phyloP scores from a whole-genome alignment of 2,888 invertebrate genomes.

The Smittia aterrima region DNA sequence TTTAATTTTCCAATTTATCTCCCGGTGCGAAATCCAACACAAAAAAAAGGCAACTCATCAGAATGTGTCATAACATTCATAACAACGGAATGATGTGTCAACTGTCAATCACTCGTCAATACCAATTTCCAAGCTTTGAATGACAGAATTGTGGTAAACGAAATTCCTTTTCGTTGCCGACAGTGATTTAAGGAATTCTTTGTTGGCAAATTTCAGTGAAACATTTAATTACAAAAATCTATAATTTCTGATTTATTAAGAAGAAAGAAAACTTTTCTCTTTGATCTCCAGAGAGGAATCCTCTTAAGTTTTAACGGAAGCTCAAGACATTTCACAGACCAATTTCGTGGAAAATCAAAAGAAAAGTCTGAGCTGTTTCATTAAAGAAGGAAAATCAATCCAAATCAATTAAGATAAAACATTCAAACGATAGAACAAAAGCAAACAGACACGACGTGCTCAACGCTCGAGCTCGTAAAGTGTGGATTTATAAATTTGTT shows the following conservation, averaged over 20 bases:
- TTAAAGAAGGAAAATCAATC: background rate
- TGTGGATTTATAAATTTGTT: background rate
- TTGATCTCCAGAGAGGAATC: too few relatives aligned
- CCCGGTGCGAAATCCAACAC: background rate
- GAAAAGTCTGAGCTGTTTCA: background rate
- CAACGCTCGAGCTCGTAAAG: background rate
- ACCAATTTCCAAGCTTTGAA: background rate
- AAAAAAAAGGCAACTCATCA: constrained; percentile 1
- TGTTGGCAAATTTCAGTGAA: background rate
- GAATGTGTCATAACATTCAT: background rate
- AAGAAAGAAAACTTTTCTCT: too few relatives aligned
- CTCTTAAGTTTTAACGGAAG: too few relatives aligned
- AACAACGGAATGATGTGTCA: constrained; percentile 25
- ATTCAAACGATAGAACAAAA: background rate
- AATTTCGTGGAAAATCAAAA: background rate
- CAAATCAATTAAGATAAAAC: background rate
- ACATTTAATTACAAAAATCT: too few relatives aligned
- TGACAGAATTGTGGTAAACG: background rate
- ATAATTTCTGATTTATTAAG: too few relatives aligned
- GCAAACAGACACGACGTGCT: background rate
- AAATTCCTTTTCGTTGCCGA: too few relatives aligned
- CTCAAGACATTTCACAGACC: too few relatives aligned
- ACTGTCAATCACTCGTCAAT: constrained; percentile 38
- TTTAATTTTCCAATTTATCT: constrained; percentile 3
- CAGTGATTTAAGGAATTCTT: too few relatives aligned